phyloP scores from a whole-genome alignment of 2,113 vertebrate genomes.

The Dipodomys spectabilis region DNA sequence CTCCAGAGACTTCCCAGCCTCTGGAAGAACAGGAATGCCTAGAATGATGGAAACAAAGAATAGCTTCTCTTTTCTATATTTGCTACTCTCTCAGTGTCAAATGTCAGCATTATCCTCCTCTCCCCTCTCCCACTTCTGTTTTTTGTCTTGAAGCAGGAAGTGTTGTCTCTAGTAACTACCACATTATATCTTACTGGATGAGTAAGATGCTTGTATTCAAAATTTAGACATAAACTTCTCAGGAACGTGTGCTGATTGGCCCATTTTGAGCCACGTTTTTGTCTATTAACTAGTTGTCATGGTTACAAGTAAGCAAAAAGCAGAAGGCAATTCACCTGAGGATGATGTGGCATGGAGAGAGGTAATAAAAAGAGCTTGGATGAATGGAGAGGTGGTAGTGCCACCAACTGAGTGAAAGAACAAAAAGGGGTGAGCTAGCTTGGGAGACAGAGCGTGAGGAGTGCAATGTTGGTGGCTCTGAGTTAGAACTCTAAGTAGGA shows the following conservation, averaged over 20 bases:
- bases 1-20: neutral
- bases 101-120: neutral
- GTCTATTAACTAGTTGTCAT: neutral
- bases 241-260: neutral
- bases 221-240: neutral
- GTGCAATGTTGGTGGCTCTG: neutral
- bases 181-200: neutral
- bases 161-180: neutral
- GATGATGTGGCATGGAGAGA: neutral
- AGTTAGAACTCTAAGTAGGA: neutral
- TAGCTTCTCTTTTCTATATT: neutral
- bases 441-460: rapidly evolving
- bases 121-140: neutral
- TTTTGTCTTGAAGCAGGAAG: neutral
- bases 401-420: neutral
- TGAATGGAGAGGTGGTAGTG: neutral
- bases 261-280: neutral
- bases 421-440: rapidly evolving
- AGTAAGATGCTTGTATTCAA: neutral
- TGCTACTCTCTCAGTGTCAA: neutral
- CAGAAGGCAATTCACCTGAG: neutral
- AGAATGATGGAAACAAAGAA: neutral
- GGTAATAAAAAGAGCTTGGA: neutral
- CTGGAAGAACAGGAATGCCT: neutral
- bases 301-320: neutral